Evolutionary conservation across 1,140 invertebrate genomes (phyloP).

Genomic region (Orchesella cincta): DNA sequence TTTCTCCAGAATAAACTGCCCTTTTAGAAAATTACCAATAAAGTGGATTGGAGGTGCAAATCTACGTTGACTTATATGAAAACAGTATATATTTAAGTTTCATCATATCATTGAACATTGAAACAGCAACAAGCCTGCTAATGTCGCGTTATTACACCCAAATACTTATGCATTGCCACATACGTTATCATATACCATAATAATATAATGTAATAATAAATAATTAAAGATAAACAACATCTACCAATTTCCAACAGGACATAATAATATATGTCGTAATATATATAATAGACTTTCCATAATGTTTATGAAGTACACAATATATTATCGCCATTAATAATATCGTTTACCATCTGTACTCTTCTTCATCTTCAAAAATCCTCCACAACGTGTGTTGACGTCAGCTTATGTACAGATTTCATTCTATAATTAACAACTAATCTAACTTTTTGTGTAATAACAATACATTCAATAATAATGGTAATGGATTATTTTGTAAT

Average conservation of each 20-base stretch:
- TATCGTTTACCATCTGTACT: not conserved
- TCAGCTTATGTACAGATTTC: not conserved
- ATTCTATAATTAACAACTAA: not conserved
- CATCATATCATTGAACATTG: not conserved
- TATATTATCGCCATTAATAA: not conserved
- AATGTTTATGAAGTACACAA: not conserved
- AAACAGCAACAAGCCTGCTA: slow-evolving; percentile 11
- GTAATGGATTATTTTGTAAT: not conserved
- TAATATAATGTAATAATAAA: not conserved
- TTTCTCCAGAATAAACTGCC: not conserved
- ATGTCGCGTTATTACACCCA: not conserved
- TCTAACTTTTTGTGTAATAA: not conserved
- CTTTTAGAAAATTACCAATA: not conserved
- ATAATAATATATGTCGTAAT: not conserved
- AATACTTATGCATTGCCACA: not conserved
- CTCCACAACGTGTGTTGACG: not conserved
- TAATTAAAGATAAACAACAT: slow-evolving; percentile 9
- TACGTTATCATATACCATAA: not conserved
- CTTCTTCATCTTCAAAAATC: not conserved
- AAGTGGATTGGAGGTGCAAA: not conserved
- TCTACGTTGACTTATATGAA: not conserved
- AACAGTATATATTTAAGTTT: not conserved
- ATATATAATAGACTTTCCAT: not conserved
- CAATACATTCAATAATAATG: not conserved
- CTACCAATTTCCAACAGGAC: slow-evolving; percentile 8